A percentile compares a stretch with the other conserved stretches of the same genome.
Conservation (phyloP, 2,888 invertebrate species). For the Tipula helvola region DNA sequence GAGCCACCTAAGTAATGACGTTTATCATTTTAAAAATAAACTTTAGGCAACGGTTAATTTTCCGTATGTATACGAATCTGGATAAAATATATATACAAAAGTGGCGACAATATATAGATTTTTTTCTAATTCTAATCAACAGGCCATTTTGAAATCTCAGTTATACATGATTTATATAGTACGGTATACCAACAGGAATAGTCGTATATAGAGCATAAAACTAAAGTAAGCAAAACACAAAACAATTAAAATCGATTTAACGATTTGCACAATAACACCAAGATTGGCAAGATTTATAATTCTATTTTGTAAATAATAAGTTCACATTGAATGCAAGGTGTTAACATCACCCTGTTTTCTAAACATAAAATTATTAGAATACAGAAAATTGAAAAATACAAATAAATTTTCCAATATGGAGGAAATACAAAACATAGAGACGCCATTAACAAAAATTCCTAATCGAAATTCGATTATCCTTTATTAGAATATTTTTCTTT, state of each 20-base stretch:
- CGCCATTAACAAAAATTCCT: not conserved
- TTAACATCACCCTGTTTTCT: not conserved
- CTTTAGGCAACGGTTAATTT: not conserved
- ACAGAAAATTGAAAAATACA: not conserved
- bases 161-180: not conserved
- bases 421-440: not conserved
- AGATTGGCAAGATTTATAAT: not conserved
- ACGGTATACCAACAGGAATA: not conserved
- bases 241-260: not conserved
- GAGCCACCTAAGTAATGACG: not conserved
- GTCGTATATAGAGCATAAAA: not conserved
- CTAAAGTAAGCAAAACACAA: not conserved
- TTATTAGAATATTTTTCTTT: not conserved
- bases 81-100: not conserved
- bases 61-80: not conserved
- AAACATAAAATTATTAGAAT: no score
- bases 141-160: not conserved
- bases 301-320: not conserved
- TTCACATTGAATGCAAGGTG: not conserved
- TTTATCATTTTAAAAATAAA: not conserved
- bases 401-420: not conserved
- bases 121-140: not conserved
- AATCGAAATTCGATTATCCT: not conserved
- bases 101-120: no score
- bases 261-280: not conserved